Evolutionary conservation across 2,797 vertebrate genomes (phyloP).

Genomic region (Aplochiton taeniatus): DNA sequence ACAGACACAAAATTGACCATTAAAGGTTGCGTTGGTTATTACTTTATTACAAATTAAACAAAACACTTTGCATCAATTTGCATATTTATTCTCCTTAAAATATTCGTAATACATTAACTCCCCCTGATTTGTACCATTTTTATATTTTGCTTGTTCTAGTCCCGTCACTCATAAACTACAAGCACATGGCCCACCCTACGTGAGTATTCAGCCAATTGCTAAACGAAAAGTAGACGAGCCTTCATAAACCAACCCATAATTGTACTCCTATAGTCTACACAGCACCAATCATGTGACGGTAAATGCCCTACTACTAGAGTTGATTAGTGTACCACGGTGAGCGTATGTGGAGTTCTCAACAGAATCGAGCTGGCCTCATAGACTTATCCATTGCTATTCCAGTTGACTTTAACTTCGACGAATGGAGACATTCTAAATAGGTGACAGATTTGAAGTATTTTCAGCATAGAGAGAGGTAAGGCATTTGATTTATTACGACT

Average conservation of each 20-base stretch:
- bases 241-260: constrained; percentile 79
- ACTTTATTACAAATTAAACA: too few species aligned
- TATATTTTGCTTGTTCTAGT: too few species aligned
- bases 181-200: constrained; percentile 50
- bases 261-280: constrained; percentile 48
- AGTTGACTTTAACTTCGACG: neutral
- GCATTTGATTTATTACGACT: too few species aligned
- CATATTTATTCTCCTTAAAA: too few species aligned
- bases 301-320: constrained; percentile 58
- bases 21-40: too few species aligned
- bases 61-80: too few species aligned
- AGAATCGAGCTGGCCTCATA: neutral
- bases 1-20: too few species aligned
- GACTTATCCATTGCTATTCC: neutral
- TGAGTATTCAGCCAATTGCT: constrained; percentile 76
- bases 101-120: neutral
- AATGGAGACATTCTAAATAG: neutral
- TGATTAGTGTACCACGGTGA: neutral
- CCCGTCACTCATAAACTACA: constrained; percentile 28
- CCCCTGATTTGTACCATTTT: too few species aligned
- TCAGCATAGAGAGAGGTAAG: too few species aligned
- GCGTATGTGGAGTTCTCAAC: too few species aligned
- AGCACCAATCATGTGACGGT: constrained; percentile 72
- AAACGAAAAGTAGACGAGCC: constrained; percentile 83
- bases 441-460: too few species aligned